Evolutionary conservation across 2,888 invertebrate genomes (phyloP), one percentile per base, ranked within the genome.

Genomic region (Eupithecia abbreviata): DNA sequence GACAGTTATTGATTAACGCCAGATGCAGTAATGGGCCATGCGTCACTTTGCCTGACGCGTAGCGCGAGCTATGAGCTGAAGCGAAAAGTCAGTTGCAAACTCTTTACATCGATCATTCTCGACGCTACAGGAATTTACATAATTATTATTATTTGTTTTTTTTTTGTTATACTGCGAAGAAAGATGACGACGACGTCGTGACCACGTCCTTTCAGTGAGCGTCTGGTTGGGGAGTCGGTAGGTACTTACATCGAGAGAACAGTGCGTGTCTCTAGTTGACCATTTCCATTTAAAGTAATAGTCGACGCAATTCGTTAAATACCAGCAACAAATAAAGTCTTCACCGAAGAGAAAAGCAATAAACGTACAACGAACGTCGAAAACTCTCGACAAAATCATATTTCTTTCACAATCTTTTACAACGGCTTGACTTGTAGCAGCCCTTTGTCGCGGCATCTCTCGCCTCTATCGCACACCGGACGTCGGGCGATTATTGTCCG

Each of bases 1-100:
- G 69, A 76, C 74, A 69, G 88, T 87, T 92, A 92, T 92, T 92
- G 92, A 93, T 92, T 92, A 88, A 87, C 87, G 89, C 84, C 80
- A 82, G 86, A 84, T 87, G 89, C 89, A 87, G 88, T 90, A 89
- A 89, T 88, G 87, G 86, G 85, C 83, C 84, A 87, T 89, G 89
- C 88, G 88, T 90, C 89, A 88, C 81, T 70, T 72, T 74, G 73
- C 72, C 47, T 62, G 65, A 67, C 9, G 45, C 18, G 55, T 58
- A 18, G 77, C 42, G 65, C 18, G 10, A 47, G 66, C 49, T 49
- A 42, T 4, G 49, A 66, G 72, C 69, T 42, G 41, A 58, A 75
- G 74, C 77, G 77, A 67, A n/a, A n/a, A 42, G 12, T 45, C 0
- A 15, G 42, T 15, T 42, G 42, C 62, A 3, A 51, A n/a, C 6